Conservation (phyloP, 2,888 invertebrate species). For the Drosophila falleni region DNA sequence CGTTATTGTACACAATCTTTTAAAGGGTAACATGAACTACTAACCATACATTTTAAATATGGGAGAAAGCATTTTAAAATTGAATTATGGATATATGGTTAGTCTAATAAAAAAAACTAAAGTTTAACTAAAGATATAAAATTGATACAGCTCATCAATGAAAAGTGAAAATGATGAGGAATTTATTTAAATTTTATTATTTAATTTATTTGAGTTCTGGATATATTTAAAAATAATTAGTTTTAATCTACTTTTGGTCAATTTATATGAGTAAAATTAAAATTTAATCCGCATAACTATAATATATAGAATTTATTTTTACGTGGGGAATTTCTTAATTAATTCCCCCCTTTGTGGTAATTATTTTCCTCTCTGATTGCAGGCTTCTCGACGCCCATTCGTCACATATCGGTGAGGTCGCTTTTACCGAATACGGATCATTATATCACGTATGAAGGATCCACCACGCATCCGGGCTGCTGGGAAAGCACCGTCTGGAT, state of each 20-base stretch:
- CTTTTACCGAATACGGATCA: conserved; percentile 96
- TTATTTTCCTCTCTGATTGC: conserved; percentile 69
- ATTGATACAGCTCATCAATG: too few species aligned
- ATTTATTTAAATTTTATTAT: too few species aligned
- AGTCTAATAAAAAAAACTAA: too few species aligned
- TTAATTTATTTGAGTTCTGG: too few species aligned
- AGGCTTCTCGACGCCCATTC: conserved; percentile 94
- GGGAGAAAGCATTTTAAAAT: neutral
- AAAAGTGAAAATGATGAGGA: too few species aligned
- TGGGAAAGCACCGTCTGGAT: conserved; percentile 99
- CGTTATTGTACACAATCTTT: neutral
- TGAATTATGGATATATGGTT: neutral
- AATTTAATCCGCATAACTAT: too few species aligned
- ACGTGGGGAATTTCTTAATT: neutral
- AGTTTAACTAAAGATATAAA: too few species aligned
- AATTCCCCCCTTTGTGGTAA: neutral
- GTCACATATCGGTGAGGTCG: conserved; percentile 93
- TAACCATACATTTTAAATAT: neutral
- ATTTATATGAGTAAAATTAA: too few species aligned
- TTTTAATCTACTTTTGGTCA: too few species aligned
- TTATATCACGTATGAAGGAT: conserved; percentile 99
- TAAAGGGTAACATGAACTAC: neutral
- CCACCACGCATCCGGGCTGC: conserved; percentile 98
- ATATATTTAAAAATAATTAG: too few species aligned
- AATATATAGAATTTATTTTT: too few species aligned